Percentiles rank a stretch among this genome's conserved stretches.
These are phyloP conservation scores for Lucilia cuprina DNA, from an alignment of 1,140 invertebrate genomes.

Conservation along the genomic window DNA sequence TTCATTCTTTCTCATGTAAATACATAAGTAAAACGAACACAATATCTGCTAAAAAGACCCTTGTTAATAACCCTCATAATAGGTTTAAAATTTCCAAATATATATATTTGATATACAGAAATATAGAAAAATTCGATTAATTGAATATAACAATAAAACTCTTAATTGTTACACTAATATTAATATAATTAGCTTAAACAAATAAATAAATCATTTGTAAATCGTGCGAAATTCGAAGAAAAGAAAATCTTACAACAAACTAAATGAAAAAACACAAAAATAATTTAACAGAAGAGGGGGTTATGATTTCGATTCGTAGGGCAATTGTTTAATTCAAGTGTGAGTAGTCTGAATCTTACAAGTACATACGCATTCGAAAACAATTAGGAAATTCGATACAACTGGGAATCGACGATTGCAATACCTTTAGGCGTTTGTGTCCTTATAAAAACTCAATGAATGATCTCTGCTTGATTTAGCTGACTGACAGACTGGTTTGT, in stretches of 20 bases:
- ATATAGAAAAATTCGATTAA: neutral
- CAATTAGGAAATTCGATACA: conserved; percentile 15
- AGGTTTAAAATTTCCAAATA: too few relatives aligned
- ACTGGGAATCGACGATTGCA: neutral
- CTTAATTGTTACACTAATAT: neutral
- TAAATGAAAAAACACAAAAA: neutral
- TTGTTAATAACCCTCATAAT: too few relatives aligned
- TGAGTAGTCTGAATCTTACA: too few relatives aligned
- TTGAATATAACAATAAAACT: neutral
- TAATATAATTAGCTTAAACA: neutral
- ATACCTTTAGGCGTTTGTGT: neutral
- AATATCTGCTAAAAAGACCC: too few relatives aligned
- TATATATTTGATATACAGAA: neutral
- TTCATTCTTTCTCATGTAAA: too few relatives aligned
- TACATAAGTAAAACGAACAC: too few relatives aligned
- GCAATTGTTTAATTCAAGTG: too few relatives aligned
- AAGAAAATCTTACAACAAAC: neutral
- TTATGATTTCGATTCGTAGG: neutral
- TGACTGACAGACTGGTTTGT: neutral
- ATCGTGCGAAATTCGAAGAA: neutral
- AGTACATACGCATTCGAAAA: neutral
- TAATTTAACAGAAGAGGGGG: neutral
- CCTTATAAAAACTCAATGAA: neutral
- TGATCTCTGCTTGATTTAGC: neutral
- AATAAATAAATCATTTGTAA: neutral